These are phyloP conservation scores for Cromileptes altivelis DNA, from an alignment of 2,113 vertebrate species.

Conservation along the genomic window DNA sequence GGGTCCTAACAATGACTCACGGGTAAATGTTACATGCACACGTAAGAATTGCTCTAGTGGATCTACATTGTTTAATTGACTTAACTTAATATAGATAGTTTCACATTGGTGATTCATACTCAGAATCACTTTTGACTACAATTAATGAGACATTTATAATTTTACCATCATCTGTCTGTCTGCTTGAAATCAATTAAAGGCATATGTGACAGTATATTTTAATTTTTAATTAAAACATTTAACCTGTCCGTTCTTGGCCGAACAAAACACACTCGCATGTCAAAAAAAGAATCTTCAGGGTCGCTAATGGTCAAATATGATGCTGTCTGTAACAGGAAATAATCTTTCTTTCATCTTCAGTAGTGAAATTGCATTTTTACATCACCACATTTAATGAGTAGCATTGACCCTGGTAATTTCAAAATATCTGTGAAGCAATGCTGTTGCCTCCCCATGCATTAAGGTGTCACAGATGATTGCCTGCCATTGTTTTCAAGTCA, in stretches of 20 bases:
- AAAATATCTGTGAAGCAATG: constrained; percentile 19
- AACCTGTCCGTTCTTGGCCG: not conserved
- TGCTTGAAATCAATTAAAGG: not conserved
- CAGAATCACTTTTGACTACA: not conserved
- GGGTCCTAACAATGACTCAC: constrained; percentile 57
- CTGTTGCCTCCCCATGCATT: constrained; percentile 65
- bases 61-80: constrained; percentile 20
- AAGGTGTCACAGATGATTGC: constrained; percentile 68
- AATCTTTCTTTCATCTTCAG: not conserved
- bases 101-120: not conserved
- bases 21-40: constrained; percentile 3
- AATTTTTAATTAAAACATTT: not conserved
- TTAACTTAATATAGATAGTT: not conserved
- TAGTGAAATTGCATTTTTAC: constrained; percentile 26
- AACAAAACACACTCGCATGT: not conserved
- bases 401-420: constrained; percentile 47
- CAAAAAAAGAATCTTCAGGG: not conserved
- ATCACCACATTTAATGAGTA: constrained; percentile 19
- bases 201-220: not conserved
- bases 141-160: constrained; percentile 2
- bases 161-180: not conserved
- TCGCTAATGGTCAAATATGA: not conserved
- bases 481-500: constrained; percentile 49
- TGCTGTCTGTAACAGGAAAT: constrained; percentile 5
- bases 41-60: constrained; percentile 17